Conservation (phyloP, 2,113 vertebrate species). For the Bos indicus region DNA sequence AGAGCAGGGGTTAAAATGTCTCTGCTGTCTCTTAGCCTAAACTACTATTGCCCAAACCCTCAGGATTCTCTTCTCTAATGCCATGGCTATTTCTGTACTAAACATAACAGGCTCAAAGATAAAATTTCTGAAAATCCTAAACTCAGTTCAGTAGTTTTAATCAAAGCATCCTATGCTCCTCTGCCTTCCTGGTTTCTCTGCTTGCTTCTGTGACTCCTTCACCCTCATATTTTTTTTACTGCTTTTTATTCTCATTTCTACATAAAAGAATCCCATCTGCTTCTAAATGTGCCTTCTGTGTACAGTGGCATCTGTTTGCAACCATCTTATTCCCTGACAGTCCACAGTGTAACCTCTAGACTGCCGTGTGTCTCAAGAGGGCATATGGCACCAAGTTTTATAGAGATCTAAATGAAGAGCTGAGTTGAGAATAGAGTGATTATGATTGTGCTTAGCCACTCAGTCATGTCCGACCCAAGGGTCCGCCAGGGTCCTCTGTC, state of each 20-base stretch:
- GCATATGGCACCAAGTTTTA: neutral
- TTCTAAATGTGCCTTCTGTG: neutral
- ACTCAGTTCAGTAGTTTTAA: neutral
- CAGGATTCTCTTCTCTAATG: neutral
- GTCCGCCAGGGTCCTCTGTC: neutral
- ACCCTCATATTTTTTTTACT: neutral
- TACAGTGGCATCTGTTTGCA: neutral
- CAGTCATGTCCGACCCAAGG: neutral
- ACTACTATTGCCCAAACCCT: neutral
- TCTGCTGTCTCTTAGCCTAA: neutral
- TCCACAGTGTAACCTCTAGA: neutral
- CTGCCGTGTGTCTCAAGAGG: neutral
- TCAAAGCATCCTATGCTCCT: neutral
- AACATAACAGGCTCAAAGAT: neutral
- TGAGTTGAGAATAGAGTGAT: neutral
- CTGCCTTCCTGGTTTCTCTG: neutral
- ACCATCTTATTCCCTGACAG: neutral
- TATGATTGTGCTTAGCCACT: fast-evolving
- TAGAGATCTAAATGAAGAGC: neutral
- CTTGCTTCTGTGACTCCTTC: neutral
- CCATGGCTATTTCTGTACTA: neutral
- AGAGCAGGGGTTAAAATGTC: neutral
- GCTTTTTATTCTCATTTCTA: neutral
- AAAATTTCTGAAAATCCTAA: neutral
- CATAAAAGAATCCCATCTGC: neutral